Percentiles rank a stretch among this genome's conserved stretches.
Evolutionary conservation across 2,113 vertebrate genomes (phyloP).

Genomic region (Syngnathus floridae): DNA sequence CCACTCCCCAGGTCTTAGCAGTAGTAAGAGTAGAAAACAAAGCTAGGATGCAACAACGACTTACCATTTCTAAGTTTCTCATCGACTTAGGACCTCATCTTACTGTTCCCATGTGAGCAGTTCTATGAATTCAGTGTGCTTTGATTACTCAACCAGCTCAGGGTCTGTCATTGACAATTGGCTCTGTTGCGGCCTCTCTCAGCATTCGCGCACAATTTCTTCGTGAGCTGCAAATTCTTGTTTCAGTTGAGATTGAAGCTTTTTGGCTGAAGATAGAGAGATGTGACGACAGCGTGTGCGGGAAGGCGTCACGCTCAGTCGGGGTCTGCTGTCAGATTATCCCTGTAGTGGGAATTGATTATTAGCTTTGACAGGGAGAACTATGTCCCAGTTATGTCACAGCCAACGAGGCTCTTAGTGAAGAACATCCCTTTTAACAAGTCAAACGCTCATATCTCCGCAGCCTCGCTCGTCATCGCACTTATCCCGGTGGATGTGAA

Average conservation of each 20-base stretch:
- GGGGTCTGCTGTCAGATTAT: slow-evolving; percentile 66
- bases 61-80: not conserved
- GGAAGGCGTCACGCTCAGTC: slow-evolving; percentile 36
- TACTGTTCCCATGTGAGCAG: not conserved
- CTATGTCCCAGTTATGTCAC: slow-evolving; percentile 73
- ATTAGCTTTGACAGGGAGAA: slow-evolving; percentile 69
- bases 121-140: not conserved
- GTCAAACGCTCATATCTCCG: slow-evolving; percentile 57
- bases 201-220: not conserved
- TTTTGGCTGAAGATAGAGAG: slow-evolving; percentile 42
- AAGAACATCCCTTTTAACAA: slow-evolving; percentile 68
- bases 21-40: not conserved
- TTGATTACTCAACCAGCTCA: not conserved
- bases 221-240: not conserved
- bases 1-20: too few species aligned
- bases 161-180: not conserved
- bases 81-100: too few species aligned
- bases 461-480: slow-evolving; percentile 48
- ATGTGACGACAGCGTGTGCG: slow-evolving; percentile 43
- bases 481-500: slow-evolving; percentile 36
- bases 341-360: slow-evolving; percentile 64
- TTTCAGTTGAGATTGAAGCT: slow-evolving; percentile 45
- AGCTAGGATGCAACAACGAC: not conserved
- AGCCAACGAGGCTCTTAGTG: slow-evolving; percentile 58
- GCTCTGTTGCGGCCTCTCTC: not conserved